Conservation (phyloP, 1,140 invertebrate genomes). For the Macrotrachela quadricornifera region DNA sequence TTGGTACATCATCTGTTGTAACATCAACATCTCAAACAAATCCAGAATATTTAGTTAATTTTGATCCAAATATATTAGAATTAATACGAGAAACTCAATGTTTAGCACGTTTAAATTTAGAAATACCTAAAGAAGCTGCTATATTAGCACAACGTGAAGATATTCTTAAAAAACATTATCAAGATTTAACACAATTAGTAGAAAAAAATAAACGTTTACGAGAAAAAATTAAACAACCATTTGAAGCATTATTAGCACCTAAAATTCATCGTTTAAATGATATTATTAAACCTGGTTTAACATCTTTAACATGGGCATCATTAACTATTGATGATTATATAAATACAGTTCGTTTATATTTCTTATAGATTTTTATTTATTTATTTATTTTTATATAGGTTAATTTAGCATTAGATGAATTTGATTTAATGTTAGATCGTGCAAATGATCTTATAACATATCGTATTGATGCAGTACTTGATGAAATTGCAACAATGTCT, state of each 20-base stretch:
- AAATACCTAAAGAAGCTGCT: conserved; percentile 45
- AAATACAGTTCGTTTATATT: too few relatives aligned
- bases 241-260: conserved; percentile 61
- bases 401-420: conserved; percentile 46
- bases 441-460: conserved; percentile 73
- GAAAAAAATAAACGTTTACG: conserved; percentile 43
- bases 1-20: too few relatives aligned
- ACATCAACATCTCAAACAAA: conserved; percentile 21
- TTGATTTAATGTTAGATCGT: conserved; percentile 54
- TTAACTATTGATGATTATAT: conserved; percentile 41
- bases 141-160: conserved; percentile 28
- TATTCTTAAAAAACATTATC: conserved; percentile 7
- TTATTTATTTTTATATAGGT: conserved; percentile 33
- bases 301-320: conserved; percentile 54
- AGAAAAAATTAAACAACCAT: conserved; percentile 56
- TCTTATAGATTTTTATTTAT: too few relatives aligned
- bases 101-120: conserved; percentile 54
- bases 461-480: conserved; percentile 61
- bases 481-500: conserved; percentile 57
- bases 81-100: conserved; percentile 65
- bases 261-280: conserved; percentile 42
- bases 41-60: conserved; percentile 28
- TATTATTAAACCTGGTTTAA: conserved; percentile 49
- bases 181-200: conserved; percentile 22
- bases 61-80: conserved; percentile 27